A percentile compares a stretch with the other conserved stretches of the same genome.
These are phyloP conservation scores for Sminthurinus aureus DNA, from an alignment of 2,888 invertebrate genomes.

Conservation along the genomic window DNA sequence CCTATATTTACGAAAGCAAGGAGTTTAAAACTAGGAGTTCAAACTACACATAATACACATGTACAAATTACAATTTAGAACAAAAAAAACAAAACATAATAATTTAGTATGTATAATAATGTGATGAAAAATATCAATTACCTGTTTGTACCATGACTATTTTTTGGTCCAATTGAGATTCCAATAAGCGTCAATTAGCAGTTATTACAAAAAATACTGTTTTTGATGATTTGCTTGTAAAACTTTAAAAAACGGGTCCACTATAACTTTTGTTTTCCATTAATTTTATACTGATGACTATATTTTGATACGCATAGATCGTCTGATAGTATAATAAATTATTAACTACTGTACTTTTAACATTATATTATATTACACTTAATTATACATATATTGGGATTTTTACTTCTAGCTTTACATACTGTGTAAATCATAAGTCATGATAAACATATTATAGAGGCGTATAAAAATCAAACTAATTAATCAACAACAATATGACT, in stretches of 20 bases:
- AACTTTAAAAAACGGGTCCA: neutral
- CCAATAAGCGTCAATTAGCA: neutral
- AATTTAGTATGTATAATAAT: neutral
- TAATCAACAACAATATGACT: too few relatives aligned
- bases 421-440: too few relatives aligned
- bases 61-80: neutral
- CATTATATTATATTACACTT: too few relatives aligned
- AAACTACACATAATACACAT: neutral
- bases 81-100: neutral
- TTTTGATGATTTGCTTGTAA: neutral
- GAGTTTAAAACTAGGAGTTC: neutral
- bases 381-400: too few relatives aligned
- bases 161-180: constrained; percentile 3
- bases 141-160: constrained; percentile 10
- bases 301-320: neutral
- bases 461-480: too few relatives aligned
- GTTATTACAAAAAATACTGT: neutral
- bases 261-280: neutral
- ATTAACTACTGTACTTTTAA: too few relatives aligned
- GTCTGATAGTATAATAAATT: too few relatives aligned
- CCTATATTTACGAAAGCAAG: neutral
- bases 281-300: neutral
- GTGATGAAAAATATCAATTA: neutral
- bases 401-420: too few relatives aligned
- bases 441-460: too few relatives aligned